A percentile compares a stretch with the other conserved stretches of the same genome.
Evolutionary conservation across 2,113 vertebrate species (phyloP).

Genomic region (Peromyscus maniculatus): DNA sequence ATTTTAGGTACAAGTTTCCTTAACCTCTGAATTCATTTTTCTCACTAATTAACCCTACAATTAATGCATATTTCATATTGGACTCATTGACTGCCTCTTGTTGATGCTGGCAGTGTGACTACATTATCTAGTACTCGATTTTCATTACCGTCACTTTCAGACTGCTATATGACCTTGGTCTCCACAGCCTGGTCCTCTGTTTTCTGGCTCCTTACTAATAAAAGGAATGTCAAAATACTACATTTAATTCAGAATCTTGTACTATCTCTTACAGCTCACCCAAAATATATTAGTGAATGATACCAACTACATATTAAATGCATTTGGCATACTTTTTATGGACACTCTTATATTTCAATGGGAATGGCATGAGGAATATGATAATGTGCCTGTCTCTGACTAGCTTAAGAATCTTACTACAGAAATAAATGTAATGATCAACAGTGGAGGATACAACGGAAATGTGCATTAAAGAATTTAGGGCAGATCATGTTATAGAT

Average conservation of each 20-base stretch:
- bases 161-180: slow-evolving; percentile 43
- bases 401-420: slow-evolving; percentile 7
- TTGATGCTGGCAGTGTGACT: neutral
- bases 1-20: slow-evolving; percentile 44
- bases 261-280: neutral
- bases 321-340: slow-evolving; percentile 6
- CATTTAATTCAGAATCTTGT: slow-evolving; percentile 45
- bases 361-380: neutral
- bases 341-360: neutral
- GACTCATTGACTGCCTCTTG: neutral
- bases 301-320: neutral
- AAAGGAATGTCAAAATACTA: neutral
- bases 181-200: slow-evolving; percentile 6
- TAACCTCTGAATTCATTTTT: slow-evolving; percentile 52
- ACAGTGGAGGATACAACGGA: neutral
- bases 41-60: neutral
- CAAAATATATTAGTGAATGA: neutral
- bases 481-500: neutral
- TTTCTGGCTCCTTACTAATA: slow-evolving; percentile 45
- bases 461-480: neutral
- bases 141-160: slow-evolving; percentile 42
- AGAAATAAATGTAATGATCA: neutral
- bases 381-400: neutral
- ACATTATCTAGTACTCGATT: neutral
- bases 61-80: slow-evolving; percentile 42